These are phyloP conservation scores for Sturmia bella DNA, from an alignment of 2,888 invertebrate species.

Conservation along the genomic window DNA sequence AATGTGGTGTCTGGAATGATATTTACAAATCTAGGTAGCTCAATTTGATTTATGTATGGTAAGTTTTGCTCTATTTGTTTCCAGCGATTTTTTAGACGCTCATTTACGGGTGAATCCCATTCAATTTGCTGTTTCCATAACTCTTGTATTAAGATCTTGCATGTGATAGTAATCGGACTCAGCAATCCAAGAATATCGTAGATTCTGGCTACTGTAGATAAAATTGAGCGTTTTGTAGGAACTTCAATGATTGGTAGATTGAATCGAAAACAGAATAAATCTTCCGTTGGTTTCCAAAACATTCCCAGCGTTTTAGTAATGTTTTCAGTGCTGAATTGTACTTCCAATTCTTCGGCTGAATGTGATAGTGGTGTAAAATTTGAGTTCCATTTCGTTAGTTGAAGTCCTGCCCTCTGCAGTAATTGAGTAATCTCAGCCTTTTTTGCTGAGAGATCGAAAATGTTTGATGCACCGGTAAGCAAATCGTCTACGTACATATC, in stretches of 20 bases:
- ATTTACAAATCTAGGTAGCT: constrained; percentile 9
- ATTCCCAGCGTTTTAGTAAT: constrained; percentile 39
- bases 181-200: constrained; percentile 53
- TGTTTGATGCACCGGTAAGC: constrained; percentile 12
- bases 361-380: neutral
- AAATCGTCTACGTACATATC: constrained; percentile 32
- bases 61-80: neutral
- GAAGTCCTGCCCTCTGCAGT: constrained; percentile 14
- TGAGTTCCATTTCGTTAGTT: constrained; percentile 38
- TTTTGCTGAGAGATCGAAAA: neutral
- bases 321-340: constrained; percentile 3
- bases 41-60: neutral
- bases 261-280: constrained; percentile 35
- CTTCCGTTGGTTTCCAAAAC: constrained; percentile 20
- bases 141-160: constrained; percentile 68
- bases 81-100: neutral
- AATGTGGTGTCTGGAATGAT: neutral
- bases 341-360: neutral
- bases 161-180: constrained; percentile 59
- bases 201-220: constrained; percentile 52
- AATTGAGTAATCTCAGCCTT: neutral
- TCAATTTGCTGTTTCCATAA: constrained; percentile 57
- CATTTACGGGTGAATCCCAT: constrained; percentile 31
- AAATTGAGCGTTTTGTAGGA: constrained; percentile 33
- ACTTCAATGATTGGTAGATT: constrained; percentile 37